Evolutionary conservation across 2,888 invertebrate species (phyloP).

Genomic region (Dynastes tityus): DNA sequence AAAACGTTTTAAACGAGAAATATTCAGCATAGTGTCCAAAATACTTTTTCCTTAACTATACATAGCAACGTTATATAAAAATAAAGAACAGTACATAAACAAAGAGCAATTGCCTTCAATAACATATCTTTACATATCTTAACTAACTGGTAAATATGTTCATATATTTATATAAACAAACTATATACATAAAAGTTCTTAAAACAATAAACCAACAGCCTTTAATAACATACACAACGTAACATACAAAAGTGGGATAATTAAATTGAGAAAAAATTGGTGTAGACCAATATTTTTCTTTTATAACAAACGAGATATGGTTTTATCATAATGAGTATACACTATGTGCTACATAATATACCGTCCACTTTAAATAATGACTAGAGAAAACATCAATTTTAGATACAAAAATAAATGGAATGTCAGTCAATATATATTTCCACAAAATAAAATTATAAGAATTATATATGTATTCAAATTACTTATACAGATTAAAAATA

Average conservation of each 20-base stretch:
- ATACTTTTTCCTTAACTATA: conserved; percentile 9
- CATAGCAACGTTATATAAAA: conserved; percentile 8
- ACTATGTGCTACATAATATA: not conserved
- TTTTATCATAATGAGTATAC: conserved; percentile 8
- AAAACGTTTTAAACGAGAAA: not conserved
- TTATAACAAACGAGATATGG: not conserved
- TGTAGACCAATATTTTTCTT: conserved; percentile 29
- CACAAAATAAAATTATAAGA: not conserved
- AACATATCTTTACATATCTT: conserved; percentile 10
- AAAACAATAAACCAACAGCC: conserved; percentile 34
- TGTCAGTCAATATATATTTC: conserved; percentile 26
- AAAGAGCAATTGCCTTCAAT: not conserved
- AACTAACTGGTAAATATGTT: conserved; percentile 10
- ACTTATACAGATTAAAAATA: not conserved
- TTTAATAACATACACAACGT: conserved; percentile 15
- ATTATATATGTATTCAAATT: not conserved
- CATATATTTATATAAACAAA: conserved; percentile 34
- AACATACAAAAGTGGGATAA: conserved; percentile 20
- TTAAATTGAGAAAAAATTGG: conserved; percentile 1
- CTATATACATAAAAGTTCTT: conserved; percentile 25
- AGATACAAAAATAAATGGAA: conserved; percentile 35
- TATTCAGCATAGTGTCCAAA: conserved; percentile 32
- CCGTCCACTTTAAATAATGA: conserved; percentile 27
- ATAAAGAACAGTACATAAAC: conserved; percentile 2
- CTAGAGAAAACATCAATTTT: conserved; percentile 27